Base-by-base conservation (phyloP, 2,888 invertebrate species). In the Caenorhabditis sulstoni region DNA sequence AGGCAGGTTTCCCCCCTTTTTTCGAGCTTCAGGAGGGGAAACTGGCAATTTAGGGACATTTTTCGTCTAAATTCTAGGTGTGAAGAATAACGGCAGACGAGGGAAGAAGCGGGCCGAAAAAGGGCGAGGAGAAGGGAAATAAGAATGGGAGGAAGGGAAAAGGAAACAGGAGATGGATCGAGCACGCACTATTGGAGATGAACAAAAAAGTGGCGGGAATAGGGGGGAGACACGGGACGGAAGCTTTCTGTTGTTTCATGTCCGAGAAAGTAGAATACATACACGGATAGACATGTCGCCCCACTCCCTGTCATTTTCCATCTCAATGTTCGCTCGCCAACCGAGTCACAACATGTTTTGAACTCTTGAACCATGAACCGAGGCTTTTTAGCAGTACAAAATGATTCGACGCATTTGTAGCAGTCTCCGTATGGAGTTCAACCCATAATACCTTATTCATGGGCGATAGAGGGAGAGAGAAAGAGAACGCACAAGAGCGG, bases 361-460 rank as follows among this genome's bases (percentile, higher is more conserved):
- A n/a, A n/a, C n/a, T n/a, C n/a, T n/a, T n/a, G n/a, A n/a, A n/a
- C n/a, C n/a, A n/a, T n/a, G n/a, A n/a, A n/a, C n/a, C n/a, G n/a
- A n/a, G n/a, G n/a, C 11, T 7, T 22, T 52, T 8, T 29, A 5
- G 29, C 29, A 29, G 4, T 5, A 29, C 29, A 29, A 29, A 29
- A 16, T 18, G 47, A 47, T 9, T 47, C 18, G 47, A 20, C 47
- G 9, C 16, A 47, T 3, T 7, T 5, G 29, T 7, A n/a, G 1
- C 37, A 16, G 16, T 41, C 18, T 37, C 41, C 55, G 37, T 37
- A 37, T 47, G 29, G 37, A 55, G 70, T 62, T 70, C 62, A 61
- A 64, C 62, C 55, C 49, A 73, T 64, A 57, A 73, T 73, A 64
- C 73, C 58, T 64, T 73, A 73, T 73, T 73, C 73, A 73, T 73